Evolutionary conservation across 2,113 vertebrate genomes (phyloP).

Genomic region (Calidris pugnax): DNA sequence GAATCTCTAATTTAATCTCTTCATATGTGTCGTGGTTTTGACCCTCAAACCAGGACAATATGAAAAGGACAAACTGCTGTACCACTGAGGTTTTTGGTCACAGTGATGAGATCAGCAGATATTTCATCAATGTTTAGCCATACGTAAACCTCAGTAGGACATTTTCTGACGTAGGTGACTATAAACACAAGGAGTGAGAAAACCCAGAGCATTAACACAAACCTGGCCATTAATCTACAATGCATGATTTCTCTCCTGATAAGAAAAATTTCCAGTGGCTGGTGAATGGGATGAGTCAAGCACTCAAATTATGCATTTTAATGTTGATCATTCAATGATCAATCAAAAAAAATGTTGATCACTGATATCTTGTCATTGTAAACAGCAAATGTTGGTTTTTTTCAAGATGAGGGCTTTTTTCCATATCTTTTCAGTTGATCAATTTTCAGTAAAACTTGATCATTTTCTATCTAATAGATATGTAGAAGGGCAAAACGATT

Average conservation of each 20-base stretch:
- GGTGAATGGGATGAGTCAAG: background rate
- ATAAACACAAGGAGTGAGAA: background rate
- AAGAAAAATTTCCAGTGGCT: background rate
- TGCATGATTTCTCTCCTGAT: background rate
- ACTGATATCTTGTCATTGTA: background rate
- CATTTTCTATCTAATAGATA: background rate
- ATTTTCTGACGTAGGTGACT: background rate
- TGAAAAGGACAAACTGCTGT: background rate
- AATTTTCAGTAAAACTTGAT: background rate
- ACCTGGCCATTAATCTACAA: background rate
- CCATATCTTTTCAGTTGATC: background rate
- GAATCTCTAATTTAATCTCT: background rate
- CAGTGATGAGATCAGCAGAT: background rate
- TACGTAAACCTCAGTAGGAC: background rate
- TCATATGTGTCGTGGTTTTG: too few relatives aligned
- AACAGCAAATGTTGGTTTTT: background rate
- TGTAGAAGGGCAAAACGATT: background rate
- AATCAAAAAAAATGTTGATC: background rate
- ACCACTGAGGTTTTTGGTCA: background rate
- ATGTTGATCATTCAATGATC: too few relatives aligned
- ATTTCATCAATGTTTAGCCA: background rate
- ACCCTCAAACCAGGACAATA: too few relatives aligned
- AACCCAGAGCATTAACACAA: background rate
- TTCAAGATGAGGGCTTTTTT: background rate
- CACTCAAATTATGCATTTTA: background rate